These are phyloP conservation scores for Bradypodion pumilum DNA, from an alignment of 2,797 vertebrate species.

Conservation along the genomic window DNA sequence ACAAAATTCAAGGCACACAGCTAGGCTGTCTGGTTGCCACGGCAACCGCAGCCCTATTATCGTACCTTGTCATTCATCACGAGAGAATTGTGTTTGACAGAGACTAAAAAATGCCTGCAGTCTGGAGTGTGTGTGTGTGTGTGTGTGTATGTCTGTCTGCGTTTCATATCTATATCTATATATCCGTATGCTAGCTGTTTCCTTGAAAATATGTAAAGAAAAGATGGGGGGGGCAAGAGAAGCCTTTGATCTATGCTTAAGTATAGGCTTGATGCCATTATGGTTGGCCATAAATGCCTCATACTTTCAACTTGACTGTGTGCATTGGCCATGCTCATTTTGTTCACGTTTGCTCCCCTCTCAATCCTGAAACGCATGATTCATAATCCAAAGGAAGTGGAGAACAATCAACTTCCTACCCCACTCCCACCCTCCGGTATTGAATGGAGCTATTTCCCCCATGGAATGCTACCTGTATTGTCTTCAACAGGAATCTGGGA, in stretches of 20 bases:
- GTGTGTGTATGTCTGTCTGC: not conserved
- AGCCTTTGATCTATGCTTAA: constrained; percentile 73
- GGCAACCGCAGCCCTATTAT: constrained; percentile 94
- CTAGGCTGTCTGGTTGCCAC: constrained; percentile 94
- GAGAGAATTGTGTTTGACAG: constrained; percentile 92
- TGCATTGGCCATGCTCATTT: constrained; percentile 56
- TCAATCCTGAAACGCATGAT: constrained; percentile 27
- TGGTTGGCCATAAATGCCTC: constrained; percentile 64
- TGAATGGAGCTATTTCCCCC: constrained; percentile 49
- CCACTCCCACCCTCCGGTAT: not conserved
- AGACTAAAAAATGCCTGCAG: constrained; percentile 80
- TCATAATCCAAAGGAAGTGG: constrained; percentile 61
- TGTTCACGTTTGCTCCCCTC: constrained; percentile 44
- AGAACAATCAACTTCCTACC: constrained; percentile 57
- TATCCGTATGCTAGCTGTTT: constrained; percentile 42
- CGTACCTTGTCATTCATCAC: constrained; percentile 98
- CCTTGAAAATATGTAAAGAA: constrained; percentile 75
- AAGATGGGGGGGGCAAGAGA: too few relatives aligned
- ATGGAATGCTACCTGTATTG: constrained; percentile 54
- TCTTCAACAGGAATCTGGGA: constrained; percentile 41
- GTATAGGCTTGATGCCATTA: constrained; percentile 74
- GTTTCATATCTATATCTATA: constrained; percentile 1
- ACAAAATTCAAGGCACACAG: constrained; percentile 88
- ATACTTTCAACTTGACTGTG: constrained; percentile 60
- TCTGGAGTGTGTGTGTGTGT: constrained; percentile 68